phyloP scores from a whole-genome alignment of 2,113 vertebrate species.

The Microtus ochrogaster region DNA sequence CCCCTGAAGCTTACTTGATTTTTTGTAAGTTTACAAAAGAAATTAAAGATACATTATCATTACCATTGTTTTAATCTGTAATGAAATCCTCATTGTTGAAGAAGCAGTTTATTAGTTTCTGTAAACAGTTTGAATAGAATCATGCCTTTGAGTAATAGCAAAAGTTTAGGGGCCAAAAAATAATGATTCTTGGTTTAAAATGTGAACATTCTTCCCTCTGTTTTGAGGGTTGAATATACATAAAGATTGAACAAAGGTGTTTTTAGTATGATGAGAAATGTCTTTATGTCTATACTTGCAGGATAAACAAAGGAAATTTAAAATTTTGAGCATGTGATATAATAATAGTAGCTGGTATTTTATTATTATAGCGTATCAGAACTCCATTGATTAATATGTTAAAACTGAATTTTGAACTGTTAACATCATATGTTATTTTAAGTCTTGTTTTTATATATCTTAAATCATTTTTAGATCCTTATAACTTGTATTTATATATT shows the following conservation, averaged over 20 bases:
- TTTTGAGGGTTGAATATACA: not conserved
- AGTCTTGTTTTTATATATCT: not conserved
- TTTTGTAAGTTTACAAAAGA: not conserved
- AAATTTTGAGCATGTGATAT: not conserved
- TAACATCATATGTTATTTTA: not conserved
- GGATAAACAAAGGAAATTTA: not conserved
- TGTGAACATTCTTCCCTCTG: not conserved
- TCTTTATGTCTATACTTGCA: not conserved
- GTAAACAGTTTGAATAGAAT: not conserved
- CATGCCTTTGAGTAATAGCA: not conserved
- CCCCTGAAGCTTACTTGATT: not conserved
- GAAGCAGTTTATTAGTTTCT: not conserved
- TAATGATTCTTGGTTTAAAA: not conserved
- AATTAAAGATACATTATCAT: not conserved
- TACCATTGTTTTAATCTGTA: not conserved
- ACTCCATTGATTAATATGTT: not conserved
- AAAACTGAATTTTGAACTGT: not conserved
- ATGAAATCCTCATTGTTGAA: not conserved
- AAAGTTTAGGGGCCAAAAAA: not conserved
- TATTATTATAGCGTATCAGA: not conserved
- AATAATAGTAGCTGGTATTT: not conserved
- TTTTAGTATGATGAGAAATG: not conserved
- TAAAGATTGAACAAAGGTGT: not conserved
- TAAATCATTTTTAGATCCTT: not conserved
- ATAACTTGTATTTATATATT: not conserved